These are phyloP conservation scores for Graptemys geographica DNA, from an alignment of 2,797 vertebrate genomes.

Conservation along the genomic window DNA sequence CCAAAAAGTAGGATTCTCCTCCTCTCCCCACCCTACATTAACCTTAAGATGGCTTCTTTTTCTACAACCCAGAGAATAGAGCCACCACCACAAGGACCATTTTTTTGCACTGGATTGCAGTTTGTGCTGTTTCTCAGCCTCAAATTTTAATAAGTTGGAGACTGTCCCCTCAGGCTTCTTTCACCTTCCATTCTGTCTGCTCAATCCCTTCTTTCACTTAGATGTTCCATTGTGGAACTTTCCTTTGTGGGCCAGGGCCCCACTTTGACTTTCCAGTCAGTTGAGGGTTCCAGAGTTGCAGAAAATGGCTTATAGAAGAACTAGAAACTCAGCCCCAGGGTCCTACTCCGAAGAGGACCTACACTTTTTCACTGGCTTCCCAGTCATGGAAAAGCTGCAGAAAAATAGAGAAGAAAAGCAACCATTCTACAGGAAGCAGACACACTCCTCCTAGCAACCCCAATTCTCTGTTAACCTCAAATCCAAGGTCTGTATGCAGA, in stretches of 20 bases:
- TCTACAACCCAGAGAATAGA: no score
- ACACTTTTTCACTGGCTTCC: not conserved
- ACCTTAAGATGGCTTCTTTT: no score
- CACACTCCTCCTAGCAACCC: no score
- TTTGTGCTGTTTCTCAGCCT: not conserved
- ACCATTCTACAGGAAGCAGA: not conserved
- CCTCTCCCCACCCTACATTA: no score
- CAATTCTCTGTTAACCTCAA: not conserved
- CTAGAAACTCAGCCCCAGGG: slow-evolving; percentile 39
- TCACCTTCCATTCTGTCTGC: not conserved
- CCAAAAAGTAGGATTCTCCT: no score
- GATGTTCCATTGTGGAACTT: no score
- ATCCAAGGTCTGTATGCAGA: not conserved
- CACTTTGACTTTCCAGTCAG: no score
- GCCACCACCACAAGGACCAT: not conserved
- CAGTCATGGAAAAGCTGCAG: not conserved
- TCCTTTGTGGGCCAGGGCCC: no score
- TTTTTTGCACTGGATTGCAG: slow-evolving; percentile 39
- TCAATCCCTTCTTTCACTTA: no score
- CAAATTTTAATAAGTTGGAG: slow-evolving; percentile 26
- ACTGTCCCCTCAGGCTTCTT: slow-evolving; percentile 64
- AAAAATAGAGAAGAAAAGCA: not conserved
- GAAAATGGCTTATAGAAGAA: slow-evolving; percentile 73
- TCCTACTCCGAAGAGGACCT: not conserved
- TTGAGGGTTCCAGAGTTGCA: slow-evolving; percentile 65